These are phyloP conservation scores for Etheostoma spectabile DNA, from an alignment of 2,113 vertebrate genomes.

Conservation along the genomic window DNA sequence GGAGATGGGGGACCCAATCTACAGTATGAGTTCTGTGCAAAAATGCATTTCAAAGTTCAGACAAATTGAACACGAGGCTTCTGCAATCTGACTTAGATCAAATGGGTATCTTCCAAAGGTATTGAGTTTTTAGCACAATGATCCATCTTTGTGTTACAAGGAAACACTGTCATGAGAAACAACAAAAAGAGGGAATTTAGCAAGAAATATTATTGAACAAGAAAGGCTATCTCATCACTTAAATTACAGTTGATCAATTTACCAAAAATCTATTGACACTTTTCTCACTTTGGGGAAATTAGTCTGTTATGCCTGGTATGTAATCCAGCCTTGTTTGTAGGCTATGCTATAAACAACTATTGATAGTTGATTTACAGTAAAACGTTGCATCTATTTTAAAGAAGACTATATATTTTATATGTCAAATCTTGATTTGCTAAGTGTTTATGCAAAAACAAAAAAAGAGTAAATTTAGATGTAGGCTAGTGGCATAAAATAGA, in stretches of 20 bases:
- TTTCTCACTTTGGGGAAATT: not conserved
- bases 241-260: not conserved
- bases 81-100: not conserved
- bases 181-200: not conserved
- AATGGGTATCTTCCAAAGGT: not conserved
- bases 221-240: not conserved
- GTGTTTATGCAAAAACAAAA: too few relatives aligned
- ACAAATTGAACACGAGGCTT: not conserved
- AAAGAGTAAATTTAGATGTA: too few relatives aligned
- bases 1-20: not conserved
- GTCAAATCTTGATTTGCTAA: too few relatives aligned
- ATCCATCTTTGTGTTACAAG: not conserved
- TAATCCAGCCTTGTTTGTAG: too few relatives aligned
- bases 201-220: not conserved
- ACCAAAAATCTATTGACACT: not conserved
- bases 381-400: too few relatives aligned
- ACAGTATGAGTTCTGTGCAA: not conserved
- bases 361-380: too few relatives aligned
- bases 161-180: not conserved
- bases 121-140: not conserved
- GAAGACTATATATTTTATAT: too few relatives aligned
- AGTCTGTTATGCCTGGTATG: too few relatives aligned
- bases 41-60: not conserved
- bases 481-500: too few relatives aligned
- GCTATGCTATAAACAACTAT: too few relatives aligned